Base-by-base conservation (phyloP, 2,888 invertebrate species). In the Dasysyrphus tricinctus region DNA sequence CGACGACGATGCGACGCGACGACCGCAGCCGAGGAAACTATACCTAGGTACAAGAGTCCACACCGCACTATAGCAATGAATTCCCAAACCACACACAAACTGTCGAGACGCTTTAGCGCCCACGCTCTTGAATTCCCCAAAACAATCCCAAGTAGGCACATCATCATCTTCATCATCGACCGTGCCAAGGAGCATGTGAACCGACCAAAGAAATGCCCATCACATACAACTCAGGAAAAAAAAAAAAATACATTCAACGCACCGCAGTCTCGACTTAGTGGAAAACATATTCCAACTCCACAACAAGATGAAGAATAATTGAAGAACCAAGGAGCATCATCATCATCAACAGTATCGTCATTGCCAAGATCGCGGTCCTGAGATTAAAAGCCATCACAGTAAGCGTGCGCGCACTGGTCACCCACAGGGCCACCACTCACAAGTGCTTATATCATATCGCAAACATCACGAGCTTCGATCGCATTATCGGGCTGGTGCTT, bases 21-120 rank as follows among this genome's bases (percentile, higher is more conserved):
- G 63, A 63, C 67, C 34, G 12, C 63, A 34, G 32, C 9, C n/a
- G 19, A 14, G 12, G 47, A 19, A 47, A 51, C 49, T 19, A 65
- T 34, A 61, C 16, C 7, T 61, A 56, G 34, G 39, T 49, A 47
- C 44, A 32, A 32, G 16, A 49, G 1, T 19, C 47, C 12, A 24
- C 11, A 34, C 44, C 44, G 76, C 76, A 72, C 73, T 32, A 32
- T 7, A 70, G 67, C 74, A 78, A 85, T 85, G 85, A 78, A 81
- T 85, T 85, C 85, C 65, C 77, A 82, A 86, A 82, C 86, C 86
- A 86, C 86, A 86, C 86, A 86, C 82, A 82, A 82, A 86, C 86
- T 82, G 86, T 86, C 86, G 86, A 86, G 86, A 86, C 86, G 86
- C 81, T 86, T 86, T 82, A 86, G 86, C 86, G 86, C 86, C 86